Percentiles rank a stretch among this genome's conserved stretches.
phyloP scores from a whole-genome alignment of 2,113 vertebrate genomes.

The Struthidea cinerea region DNA sequence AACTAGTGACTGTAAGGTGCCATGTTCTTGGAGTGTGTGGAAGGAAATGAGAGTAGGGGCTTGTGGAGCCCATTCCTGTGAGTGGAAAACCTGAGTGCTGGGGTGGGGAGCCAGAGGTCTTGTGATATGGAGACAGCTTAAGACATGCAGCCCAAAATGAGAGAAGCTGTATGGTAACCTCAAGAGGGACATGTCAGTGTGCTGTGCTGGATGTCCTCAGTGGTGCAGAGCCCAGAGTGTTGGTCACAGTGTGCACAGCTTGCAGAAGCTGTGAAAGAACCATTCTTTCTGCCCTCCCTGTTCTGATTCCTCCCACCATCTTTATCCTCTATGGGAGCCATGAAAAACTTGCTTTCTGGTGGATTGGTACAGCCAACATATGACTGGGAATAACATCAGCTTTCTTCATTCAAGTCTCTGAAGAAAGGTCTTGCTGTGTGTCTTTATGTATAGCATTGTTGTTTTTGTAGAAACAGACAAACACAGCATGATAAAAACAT shows the following conservation, averaged over 20 bases:
- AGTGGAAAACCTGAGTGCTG: neutral
- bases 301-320: neutral
- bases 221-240: neutral
- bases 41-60: neutral
- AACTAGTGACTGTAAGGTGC: neutral
- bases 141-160: neutral
- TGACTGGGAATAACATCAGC: neutral
- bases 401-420: neutral
- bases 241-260: neutral
- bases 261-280: neutral
- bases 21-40: rapidly evolving
- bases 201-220: neutral
- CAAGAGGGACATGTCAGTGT: neutral
- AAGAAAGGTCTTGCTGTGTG: neutral
- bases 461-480: neutral
- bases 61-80: rapidly evolving
- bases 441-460: neutral
- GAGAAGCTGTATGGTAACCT: neutral
- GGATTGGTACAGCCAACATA: neutral
- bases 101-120: neutral
- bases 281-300: neutral
- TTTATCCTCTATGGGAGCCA: neutral
- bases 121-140: neutral
- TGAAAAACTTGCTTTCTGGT: neutral
- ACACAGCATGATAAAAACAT: neutral